phyloP scores from a whole-genome alignment of 2,888 invertebrate genomes.

The Aporophyla lueneburgensis region DNA sequence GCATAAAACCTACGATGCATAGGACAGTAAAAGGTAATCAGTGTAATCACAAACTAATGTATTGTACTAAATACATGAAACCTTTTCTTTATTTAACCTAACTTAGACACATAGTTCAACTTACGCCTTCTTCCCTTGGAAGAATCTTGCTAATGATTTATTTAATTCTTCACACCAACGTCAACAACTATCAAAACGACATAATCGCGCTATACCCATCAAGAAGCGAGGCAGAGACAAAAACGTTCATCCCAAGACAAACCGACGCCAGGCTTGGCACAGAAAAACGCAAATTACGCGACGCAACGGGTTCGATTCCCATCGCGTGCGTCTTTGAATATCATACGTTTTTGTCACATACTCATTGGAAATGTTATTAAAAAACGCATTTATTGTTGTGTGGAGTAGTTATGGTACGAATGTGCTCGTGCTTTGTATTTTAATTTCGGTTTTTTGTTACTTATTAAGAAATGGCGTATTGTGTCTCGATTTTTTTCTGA shows the following conservation, averaged over 20 bases:
- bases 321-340: slow-evolving; percentile 79
- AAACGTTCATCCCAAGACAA: slow-evolving; percentile 82
- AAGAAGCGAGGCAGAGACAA: slow-evolving; percentile 77
- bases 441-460: not conserved
- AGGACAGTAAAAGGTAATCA: not conserved
- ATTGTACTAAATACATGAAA: not conserved
- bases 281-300: slow-evolving; percentile 88
- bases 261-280: slow-evolving; percentile 76
- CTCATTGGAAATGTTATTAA: slow-evolving; percentile 49
- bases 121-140: not conserved
- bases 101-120: not conserved
- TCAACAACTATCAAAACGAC: slow-evolving; percentile 55
- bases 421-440: not conserved
- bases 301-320: slow-evolving; percentile 85
- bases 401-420: slow-evolving; percentile 8
- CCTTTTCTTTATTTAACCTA: not conserved
- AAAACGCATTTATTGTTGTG: slow-evolving; percentile 50
- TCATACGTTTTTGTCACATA: slow-evolving; percentile 56
- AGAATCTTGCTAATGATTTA: not conserved
- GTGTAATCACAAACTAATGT: not conserved
- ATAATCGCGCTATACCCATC: slow-evolving; percentile 70
- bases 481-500: not conserved
- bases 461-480: not conserved
- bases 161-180: slow-evolving; percentile 1
- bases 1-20: not conserved